Percentiles rank a stretch among this genome's conserved stretches.
These are phyloP conservation scores for Mystacides longicornis DNA, from an alignment of 2,888 invertebrate species.

Conservation along the genomic window DNA sequence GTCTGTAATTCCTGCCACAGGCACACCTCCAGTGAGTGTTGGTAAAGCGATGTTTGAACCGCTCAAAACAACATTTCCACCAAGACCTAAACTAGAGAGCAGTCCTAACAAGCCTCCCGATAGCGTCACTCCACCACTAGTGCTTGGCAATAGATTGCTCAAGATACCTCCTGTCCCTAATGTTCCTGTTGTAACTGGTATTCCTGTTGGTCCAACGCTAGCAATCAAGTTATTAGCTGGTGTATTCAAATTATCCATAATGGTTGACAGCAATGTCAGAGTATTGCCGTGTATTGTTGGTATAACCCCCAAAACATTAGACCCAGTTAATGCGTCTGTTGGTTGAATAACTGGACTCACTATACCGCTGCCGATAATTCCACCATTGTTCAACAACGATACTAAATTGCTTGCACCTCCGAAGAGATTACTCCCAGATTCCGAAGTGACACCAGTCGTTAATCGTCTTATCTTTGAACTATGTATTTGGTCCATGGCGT, in stretches of 20 bases:
- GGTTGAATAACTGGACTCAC: neutral
- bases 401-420: no score
- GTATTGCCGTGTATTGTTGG: neutral
- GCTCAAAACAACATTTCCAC: neutral
- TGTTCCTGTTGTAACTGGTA: neutral
- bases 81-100: constrained; percentile 5
- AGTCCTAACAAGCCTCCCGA: constrained; percentile 3
- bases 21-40: neutral
- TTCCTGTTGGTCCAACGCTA: neutral
- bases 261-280: neutral
- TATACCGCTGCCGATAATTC: neutral
- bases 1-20: constrained; percentile 1
- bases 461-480: no score
- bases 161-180: neutral
- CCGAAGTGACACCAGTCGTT: neutral
- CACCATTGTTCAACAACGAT: no score
- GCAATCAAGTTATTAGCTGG: neutral
- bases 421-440: neutral
- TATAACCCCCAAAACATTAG: neutral
- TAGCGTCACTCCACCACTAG: neutral
- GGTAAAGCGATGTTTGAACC: neutral
- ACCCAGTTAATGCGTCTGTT: neutral
- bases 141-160: neutral
- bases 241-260: neutral
- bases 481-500: no score